phyloP scores from a whole-genome alignment of 1,140 invertebrate species.

The Epicauta chinensis region DNA sequence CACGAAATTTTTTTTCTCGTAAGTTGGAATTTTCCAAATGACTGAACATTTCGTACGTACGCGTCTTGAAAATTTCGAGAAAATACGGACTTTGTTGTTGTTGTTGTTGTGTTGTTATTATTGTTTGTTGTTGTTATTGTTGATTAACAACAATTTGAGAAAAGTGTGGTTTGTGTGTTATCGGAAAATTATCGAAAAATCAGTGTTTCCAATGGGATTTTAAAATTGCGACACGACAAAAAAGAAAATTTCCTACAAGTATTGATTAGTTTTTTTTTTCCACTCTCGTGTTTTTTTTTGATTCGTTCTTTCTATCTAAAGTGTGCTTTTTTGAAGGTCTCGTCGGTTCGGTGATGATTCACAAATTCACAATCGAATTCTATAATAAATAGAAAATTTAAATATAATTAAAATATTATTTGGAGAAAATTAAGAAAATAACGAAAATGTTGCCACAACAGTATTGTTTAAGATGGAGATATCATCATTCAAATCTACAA shows the following conservation, averaged over 20 bases:
- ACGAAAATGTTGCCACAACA: slow-evolving; percentile 71
- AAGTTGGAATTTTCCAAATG: slow-evolving; percentile 43
- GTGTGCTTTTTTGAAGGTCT: slow-evolving; percentile 32
- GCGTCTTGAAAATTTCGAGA: slow-evolving; percentile 39
- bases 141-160: slow-evolving; percentile 16
- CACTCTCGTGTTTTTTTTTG: too few relatives aligned
- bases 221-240: slow-evolving; percentile 28
- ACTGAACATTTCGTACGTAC: slow-evolving; percentile 41
- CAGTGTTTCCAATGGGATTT: slow-evolving; percentile 7
- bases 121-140: too few relatives aligned
- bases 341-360: slow-evolving; percentile 20
- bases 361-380: not conserved
- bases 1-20: slow-evolving; percentile 30
- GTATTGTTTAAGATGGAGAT: slow-evolving; percentile 87
- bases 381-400: not conserved
- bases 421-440: slow-evolving; percentile 5
- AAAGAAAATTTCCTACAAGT: slow-evolving; percentile 29
- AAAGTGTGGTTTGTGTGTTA: slow-evolving; percentile 18
- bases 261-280: slow-evolving; percentile 33
- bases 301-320: too few relatives aligned
- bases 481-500: slow-evolving; percentile 83
- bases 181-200: slow-evolving; percentile 10
- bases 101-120: too few relatives aligned
- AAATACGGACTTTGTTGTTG: slow-evolving; percentile 26
- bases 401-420: not conserved